Percentiles rank a stretch among this genome's conserved stretches.
phyloP scores from a whole-genome alignment of 2,113 vertebrate species.

The Corythaixoides concolor region DNA sequence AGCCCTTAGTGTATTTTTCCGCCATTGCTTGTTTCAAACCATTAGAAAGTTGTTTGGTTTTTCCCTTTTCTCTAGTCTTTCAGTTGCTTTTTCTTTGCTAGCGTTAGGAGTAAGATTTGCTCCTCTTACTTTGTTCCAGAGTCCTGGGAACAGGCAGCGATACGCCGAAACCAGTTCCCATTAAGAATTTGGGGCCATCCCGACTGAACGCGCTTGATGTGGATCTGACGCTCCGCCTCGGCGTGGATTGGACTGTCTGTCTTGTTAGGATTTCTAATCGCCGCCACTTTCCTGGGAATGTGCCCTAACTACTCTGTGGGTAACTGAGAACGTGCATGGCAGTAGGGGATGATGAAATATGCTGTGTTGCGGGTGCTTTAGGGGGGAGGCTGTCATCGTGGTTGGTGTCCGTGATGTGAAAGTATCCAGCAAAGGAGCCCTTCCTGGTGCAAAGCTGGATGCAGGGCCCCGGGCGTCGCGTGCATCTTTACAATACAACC shows the following conservation, averaged over 20 bases:
- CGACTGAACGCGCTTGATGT: not conserved
- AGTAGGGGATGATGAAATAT: not conserved
- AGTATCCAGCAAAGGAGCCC: not conserved
- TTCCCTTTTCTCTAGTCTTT: not conserved
- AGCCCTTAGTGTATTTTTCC: not conserved
- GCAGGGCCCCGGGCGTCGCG: not conserved
- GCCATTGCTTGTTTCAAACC: not conserved
- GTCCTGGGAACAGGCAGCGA: not conserved
- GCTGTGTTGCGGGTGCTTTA: not conserved
- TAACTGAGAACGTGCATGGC: not conserved
- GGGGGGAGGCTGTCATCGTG: not conserved
- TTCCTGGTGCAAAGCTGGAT: not conserved
- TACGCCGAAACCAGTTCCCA: not conserved
- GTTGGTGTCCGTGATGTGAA: not conserved
- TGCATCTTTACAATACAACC: not conserved
- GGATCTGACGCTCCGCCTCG: not conserved
- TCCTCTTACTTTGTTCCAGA: slow-evolving; percentile 27
- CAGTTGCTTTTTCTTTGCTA: not conserved
- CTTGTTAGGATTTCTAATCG: not conserved
- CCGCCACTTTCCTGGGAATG: not conserved
- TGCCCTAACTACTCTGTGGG: not conserved
- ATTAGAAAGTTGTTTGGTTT: not conserved
- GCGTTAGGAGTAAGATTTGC: not conserved
- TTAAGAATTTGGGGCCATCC: not conserved
- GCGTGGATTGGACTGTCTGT: not conserved